phyloP scores from a whole-genome alignment of 2,113 vertebrate genomes.

The Poicephalus gulielmi region DNA sequence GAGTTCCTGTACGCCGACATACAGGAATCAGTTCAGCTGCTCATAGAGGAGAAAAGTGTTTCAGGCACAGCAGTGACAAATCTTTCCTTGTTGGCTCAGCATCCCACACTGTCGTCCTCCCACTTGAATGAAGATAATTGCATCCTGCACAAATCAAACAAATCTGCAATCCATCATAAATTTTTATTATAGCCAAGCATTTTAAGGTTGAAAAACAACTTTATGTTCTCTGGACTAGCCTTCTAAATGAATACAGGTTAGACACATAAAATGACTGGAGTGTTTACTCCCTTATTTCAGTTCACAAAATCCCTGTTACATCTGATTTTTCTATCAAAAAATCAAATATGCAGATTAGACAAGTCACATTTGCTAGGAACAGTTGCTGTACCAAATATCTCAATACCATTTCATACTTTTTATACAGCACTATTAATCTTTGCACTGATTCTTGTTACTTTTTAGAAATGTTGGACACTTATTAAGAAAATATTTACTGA shows the following conservation, averaged over 20 bases:
- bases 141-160: not conserved
- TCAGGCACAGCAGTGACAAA: not conserved
- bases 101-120: not conserved
- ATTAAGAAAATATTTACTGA: slow-evolving; percentile 13
- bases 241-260: not conserved
- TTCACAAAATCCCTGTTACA: not conserved
- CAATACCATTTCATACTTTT: not conserved
- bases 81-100: not conserved
- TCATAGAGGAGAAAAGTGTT: not conserved
- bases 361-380: not conserved
- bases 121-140: not conserved
- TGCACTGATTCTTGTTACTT: not conserved
- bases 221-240: not conserved
- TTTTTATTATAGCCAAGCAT: not conserved
- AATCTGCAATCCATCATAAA: not conserved
- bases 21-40: not conserved
- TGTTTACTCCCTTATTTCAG: not conserved
- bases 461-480: fast-evolving
- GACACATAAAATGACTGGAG: fast-evolving
- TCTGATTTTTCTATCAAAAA: not conserved
- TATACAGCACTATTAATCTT: not conserved
- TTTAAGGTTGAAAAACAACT: not conserved
- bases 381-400: not conserved
- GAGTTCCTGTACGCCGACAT: not conserved
- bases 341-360: not conserved